These are phyloP conservation scores for Clarias platycephalus DNA, from an alignment of 2,797 vertebrate genomes.

Conservation along the genomic window DNA sequence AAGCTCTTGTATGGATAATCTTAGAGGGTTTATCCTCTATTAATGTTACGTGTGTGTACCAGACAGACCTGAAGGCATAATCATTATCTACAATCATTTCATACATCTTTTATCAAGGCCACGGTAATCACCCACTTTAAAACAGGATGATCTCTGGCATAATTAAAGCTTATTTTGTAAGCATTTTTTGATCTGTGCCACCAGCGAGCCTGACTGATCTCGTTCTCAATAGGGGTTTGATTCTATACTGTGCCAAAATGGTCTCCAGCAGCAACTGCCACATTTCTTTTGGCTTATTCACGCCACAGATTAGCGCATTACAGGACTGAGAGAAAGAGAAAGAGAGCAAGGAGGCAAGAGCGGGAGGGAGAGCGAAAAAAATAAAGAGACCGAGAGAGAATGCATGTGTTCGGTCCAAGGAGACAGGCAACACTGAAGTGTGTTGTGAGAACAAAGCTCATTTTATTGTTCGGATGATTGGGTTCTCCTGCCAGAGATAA, in stretches of 20 bases:
- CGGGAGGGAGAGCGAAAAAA: neutral
- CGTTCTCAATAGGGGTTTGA: slow-evolving; percentile 24
- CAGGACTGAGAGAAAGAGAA: slow-evolving; percentile 41
- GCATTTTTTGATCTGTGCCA: slow-evolving; percentile 21
- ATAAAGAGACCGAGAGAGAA: slow-evolving; percentile 33
- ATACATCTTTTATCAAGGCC: slow-evolving; percentile 31
- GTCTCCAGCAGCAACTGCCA: slow-evolving; percentile 43
- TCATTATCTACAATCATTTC: slow-evolving; percentile 24
- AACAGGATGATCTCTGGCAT: slow-evolving; percentile 32
- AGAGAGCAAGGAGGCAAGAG: neutral
- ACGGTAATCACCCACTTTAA: slow-evolving; percentile 36
- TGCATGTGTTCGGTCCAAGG: slow-evolving; percentile 68
- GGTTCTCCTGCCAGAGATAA: slow-evolving; percentile 78
- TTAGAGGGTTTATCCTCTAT: slow-evolving; percentile 26
- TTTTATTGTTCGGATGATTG: slow-evolving; percentile 81
- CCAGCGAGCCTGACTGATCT: slow-evolving; percentile 41
- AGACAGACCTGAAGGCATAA: slow-evolving; percentile 9
- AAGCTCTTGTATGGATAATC: slow-evolving; percentile 19
- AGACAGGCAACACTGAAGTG: slow-evolving; percentile 76
- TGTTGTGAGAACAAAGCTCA: slow-evolving; percentile 74
- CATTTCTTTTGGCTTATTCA: slow-evolving; percentile 58
- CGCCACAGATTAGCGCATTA: slow-evolving; percentile 62
- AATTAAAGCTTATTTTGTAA: slow-evolving; percentile 48
- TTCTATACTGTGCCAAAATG: slow-evolving; percentile 43
- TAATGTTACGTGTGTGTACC: slow-evolving; percentile 21